Evolutionary conservation across 1,140 invertebrate genomes (phyloP).

Genomic region (Drosophila pruinosa): DNA sequence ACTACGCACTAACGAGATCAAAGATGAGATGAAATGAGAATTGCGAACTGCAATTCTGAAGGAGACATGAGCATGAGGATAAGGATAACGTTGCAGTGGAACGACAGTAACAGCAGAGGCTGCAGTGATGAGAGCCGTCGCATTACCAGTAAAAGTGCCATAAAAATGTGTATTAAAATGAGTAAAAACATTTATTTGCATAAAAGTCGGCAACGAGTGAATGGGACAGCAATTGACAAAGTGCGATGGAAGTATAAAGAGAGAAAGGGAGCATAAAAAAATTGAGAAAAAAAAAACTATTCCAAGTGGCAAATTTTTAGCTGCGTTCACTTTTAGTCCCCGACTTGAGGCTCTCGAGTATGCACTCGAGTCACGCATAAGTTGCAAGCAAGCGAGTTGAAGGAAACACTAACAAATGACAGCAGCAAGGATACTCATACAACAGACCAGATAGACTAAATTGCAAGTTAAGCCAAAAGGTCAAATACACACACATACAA

Average conservation of each 20-base stretch:
- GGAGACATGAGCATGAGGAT: neutral
- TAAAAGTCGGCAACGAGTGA: conserved; percentile 63
- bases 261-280: neutral
- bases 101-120: neutral
- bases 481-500: conserved; percentile 47
- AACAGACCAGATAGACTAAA: conserved; percentile 47
- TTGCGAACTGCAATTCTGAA: neutral
- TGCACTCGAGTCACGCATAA: conserved; percentile 80
- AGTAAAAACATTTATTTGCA: conserved; percentile 81
- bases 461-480: conserved; percentile 78
- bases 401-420: conserved; percentile 71
- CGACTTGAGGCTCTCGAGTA: conserved; percentile 67
- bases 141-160: conserved; percentile 75
- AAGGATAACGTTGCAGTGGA: neutral
- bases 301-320: conserved; percentile 78
- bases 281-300: conserved; percentile 53
- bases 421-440: conserved; percentile 34
- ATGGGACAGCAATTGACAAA: conserved; percentile 54
- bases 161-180: conserved; percentile 81
- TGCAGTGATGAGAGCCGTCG: conserved; percentile 45
- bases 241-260: neutral
- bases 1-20: conserved; percentile 77
- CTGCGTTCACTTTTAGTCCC: conserved; percentile 70
- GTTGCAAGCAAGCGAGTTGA: conserved; percentile 73
- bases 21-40: conserved; percentile 49